Conservation (phyloP, 2,113 vertebrate genomes). For the Leuciscus idus region DNA sequence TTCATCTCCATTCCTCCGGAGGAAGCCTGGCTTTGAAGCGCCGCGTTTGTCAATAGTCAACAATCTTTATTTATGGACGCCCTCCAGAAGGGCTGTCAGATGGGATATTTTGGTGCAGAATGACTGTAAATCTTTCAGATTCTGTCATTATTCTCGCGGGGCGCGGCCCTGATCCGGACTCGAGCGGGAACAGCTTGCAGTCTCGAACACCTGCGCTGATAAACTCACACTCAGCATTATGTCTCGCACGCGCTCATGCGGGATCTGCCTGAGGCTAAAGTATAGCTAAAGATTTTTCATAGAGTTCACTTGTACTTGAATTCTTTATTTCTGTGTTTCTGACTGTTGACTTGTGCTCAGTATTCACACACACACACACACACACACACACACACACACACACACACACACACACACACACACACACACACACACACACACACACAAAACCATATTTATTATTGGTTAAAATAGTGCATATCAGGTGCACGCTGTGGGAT, state of each 20-base stretch:
- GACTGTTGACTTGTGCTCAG: neutral
- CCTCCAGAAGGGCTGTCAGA: conserved; percentile 43
- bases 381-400: too few relatives aligned
- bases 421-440: too few relatives aligned
- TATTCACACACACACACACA: too few relatives aligned
- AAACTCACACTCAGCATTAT: neutral
- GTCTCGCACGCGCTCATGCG: neutral
- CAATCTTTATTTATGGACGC: conserved; percentile 58
- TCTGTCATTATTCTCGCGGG: conserved; percentile 3
- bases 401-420: too few relatives aligned
- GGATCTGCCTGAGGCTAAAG: conserved; percentile 5
- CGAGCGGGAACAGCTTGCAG: neutral
- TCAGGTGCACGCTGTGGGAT: too few relatives aligned
- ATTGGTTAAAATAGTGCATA: too few relatives aligned
- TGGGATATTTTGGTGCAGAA: conserved; percentile 34
- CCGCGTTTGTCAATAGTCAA: conserved; percentile 61
- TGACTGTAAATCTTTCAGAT: conserved; percentile 43
- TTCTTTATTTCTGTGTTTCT: neutral
- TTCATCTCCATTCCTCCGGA: conserved; percentile 59
- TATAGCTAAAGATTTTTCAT: conserved; percentile 24
- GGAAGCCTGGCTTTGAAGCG: conserved; percentile 58
- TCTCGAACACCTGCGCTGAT: neutral
- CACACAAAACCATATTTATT: too few relatives aligned
- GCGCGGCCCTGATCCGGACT: neutral
- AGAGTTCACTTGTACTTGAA: conserved; percentile 2